Base-by-base conservation (phyloP, 2,113 vertebrate genomes). In the Crypturellus undulatus region DNA sequence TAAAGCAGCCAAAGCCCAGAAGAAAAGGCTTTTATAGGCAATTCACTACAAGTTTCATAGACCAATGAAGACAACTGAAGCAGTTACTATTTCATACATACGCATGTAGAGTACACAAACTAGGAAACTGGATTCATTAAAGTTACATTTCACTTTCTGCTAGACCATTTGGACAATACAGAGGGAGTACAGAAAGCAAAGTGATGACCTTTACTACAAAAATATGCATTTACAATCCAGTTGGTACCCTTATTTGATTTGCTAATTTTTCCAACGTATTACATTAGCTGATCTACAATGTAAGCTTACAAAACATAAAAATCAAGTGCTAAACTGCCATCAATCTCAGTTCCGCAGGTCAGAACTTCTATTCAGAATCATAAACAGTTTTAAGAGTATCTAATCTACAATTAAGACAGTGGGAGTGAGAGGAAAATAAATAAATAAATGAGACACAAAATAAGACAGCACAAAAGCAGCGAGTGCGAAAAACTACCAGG, bases 401-500 rank as follows among this genome's bases (percentile, higher is more conserved):
- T 79, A 51, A 72, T 45, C 54, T 43, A 64, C 6, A n/a, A 47
- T 43, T 58, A 90, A 68, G 32, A 30, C 42, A 75, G 10, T 14
- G 45, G 40, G 87, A 11, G 21, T 3, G 1, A 72, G 38, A 92
- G 47, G 90, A 87, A 80, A 86, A 75, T 75, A 94, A 49, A 24
- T 6, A 43, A 43, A 43, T 6, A 43, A 43, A 16, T 6, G 49
- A 49, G 10, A 49, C 21, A 49, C 21, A 49, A 19, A 22, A 22
- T 22, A 49, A 49, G 49, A 49, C 21, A 49, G 49, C 49, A 22
- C 56, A 94, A 96, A 88, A 94, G 42, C 80, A 84, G 45, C 86
- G 88, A 96, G 92, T 92, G 87, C 79, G 84, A 96, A 96, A 92
- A 92, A 82, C n/a, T 92, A 15, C 84, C 77, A 70, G 80, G 78